A percentile compares a stretch with the other conserved stretches of the same genome.
Evolutionary conservation across 2,888 invertebrate genomes (phyloP).

Genomic region (Cactoblastis cactorum): DNA sequence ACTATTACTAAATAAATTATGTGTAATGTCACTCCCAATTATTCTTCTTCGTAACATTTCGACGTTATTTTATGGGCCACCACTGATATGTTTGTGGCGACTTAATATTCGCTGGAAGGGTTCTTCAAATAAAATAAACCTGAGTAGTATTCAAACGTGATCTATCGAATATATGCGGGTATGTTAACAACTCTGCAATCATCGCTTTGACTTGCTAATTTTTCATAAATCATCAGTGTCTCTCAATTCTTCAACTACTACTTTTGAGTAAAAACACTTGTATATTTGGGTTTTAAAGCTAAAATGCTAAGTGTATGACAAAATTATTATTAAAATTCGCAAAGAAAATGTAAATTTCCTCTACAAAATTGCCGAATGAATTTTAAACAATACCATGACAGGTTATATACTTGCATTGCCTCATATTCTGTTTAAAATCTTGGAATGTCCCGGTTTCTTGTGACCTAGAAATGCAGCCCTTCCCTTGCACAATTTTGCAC

Average conservation of each 20-base stretch:
- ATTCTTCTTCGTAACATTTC: no score
- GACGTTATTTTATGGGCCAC: no score
- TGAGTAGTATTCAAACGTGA: no score
- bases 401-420: constrained; percentile 19
- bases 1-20: no score
- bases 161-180: no score
- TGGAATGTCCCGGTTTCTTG: constrained; percentile 6
- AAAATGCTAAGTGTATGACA: constrained; percentile 2
- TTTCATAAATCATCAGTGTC: background rate
- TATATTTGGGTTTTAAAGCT: background rate
- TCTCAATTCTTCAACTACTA: no score
- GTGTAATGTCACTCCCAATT: no score
- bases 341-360: constrained; percentile 3
- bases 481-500: constrained; percentile 13
- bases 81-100: no score
- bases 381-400: background rate
- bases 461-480: constrained; percentile 9
- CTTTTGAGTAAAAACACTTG: background rate
- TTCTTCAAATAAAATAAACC: no score
- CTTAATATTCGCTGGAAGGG: no score
- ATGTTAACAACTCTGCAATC: no score
- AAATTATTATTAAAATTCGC: constrained; percentile 6
- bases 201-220: background rate
- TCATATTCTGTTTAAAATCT: constrained; percentile 14
- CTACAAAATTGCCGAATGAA: background rate